A percentile compares a stretch with the other conserved stretches of the same genome.
Conservation (phyloP, 2,888 invertebrate genomes). For the Caenorhabditis plicata region DNA sequence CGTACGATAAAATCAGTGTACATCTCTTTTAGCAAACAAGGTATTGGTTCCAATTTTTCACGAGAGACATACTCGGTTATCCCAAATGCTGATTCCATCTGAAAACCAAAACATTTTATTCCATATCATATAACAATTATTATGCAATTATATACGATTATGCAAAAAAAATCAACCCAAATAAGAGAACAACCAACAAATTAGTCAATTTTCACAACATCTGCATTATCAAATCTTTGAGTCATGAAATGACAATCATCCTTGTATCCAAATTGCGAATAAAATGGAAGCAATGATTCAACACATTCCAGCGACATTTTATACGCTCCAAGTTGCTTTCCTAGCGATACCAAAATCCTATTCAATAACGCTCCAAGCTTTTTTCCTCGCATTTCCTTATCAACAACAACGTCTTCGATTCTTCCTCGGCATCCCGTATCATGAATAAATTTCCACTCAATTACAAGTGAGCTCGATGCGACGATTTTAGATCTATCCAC, state of each 20-base stretch:
- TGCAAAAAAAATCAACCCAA: neutral
- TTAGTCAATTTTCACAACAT: too few relatives aligned
- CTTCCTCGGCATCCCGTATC: constrained; percentile 64
- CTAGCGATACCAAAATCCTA: constrained; percentile 63
- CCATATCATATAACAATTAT: constrained; percentile 3
- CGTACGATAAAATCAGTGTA: constrained; percentile 60
- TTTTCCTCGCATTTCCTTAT: constrained; percentile 27
- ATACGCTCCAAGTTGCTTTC: constrained; percentile 56
- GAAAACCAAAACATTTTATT: too few relatives aligned
- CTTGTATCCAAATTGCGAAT: constrained; percentile 63
- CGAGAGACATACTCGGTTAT: constrained; percentile 36
- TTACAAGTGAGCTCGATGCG: constrained; percentile 84
- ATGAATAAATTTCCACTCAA: constrained; percentile 95
- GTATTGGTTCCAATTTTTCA: constrained; percentile 13
- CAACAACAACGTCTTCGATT: constrained; percentile 51
- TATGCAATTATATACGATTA: neutral
- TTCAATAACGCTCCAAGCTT: constrained; percentile 79
- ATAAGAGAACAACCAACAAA: neutral
- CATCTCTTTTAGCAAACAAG: constrained; percentile 54
- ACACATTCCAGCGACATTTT: constrained; percentile 66
- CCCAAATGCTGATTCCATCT: constrained; percentile 45
- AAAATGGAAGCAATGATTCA: constrained; percentile 61
- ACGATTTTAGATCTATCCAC: constrained; percentile 71
- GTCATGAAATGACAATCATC: constrained; percentile 56
- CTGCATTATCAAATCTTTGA: constrained; percentile 42